Conservation (phyloP, 2,797 vertebrate genomes). For the Sebastes umbrosus region DNA sequence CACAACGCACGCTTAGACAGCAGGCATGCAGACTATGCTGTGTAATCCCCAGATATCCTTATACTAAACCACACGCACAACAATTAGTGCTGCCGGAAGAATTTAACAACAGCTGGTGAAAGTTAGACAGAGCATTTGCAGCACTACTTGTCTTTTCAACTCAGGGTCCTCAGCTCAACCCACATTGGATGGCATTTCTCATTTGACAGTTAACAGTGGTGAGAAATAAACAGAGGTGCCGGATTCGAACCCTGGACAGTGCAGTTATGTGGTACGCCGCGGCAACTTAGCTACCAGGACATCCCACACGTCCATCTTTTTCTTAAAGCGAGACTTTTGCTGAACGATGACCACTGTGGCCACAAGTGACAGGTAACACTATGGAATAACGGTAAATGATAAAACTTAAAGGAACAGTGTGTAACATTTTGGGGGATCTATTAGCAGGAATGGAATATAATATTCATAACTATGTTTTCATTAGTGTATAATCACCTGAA, state of each 20-base stretch:
- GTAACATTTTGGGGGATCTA: no score
- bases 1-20: slow-evolving; percentile 74
- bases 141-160: slow-evolving; percentile 61
- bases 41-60: slow-evolving; percentile 82
- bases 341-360: neutral
- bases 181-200: slow-evolving; percentile 1
- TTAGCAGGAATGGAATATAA: no score
- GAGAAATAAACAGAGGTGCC: neutral
- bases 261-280: neutral
- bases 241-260: neutral
- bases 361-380: neutral
- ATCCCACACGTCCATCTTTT: neutral
- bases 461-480: no score
- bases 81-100: slow-evolving; percentile 83
- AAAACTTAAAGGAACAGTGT: neutral
- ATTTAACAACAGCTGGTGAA: slow-evolving; percentile 83
- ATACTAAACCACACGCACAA: slow-evolving; percentile 82
- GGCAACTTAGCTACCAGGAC: neutral
- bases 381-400: neutral
- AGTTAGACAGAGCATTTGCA: slow-evolving; percentile 70
- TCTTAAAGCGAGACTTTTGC: neutral
- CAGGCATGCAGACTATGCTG: slow-evolving; percentile 80
- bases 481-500: no score
- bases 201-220: neutral
- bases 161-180: slow-evolving; percentile 53